Evolutionary conservation across 2,113 vertebrate genomes (phyloP).

Genomic region (Plecturocebus donacophilus): DNA sequence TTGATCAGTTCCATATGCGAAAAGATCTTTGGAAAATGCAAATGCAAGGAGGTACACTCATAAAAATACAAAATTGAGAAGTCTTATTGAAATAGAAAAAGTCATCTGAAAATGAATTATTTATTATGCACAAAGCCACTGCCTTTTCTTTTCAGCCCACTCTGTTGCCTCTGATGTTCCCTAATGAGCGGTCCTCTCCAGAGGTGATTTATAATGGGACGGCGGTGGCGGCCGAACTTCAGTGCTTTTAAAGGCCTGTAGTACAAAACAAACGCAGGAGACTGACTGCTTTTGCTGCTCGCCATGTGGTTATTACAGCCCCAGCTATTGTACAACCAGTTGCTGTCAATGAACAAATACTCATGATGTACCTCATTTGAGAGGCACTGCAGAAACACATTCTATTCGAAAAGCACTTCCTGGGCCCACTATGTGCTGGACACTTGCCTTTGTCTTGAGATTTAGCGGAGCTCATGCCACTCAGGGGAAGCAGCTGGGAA

Average conservation of each 20-base stretch:
- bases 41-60: rapidly evolving
- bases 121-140: not conserved
- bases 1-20: not conserved
- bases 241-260: rapidly evolving
- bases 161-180: not conserved
- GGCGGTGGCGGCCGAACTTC: rapidly evolving
- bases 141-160: not conserved
- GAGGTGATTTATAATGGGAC: not conserved
- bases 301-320: rapidly evolving
- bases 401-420: rapidly evolving
- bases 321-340: rapidly evolving
- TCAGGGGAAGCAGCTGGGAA: not conserved
- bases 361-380: not conserved
- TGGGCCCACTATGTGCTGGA: rapidly evolving
- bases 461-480: rapidly evolving
- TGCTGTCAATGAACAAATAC: not conserved
- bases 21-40: not conserved
- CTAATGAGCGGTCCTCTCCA: not conserved
- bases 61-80: not conserved
- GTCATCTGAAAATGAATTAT: not conserved
- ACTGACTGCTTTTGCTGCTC: rapidly evolving
- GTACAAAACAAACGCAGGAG: not conserved
- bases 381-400: not conserved
- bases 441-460: not conserved
- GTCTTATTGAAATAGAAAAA: not conserved